Conservation (phyloP, 1,140 invertebrate genomes). For the Agrilus planipennis region DNA sequence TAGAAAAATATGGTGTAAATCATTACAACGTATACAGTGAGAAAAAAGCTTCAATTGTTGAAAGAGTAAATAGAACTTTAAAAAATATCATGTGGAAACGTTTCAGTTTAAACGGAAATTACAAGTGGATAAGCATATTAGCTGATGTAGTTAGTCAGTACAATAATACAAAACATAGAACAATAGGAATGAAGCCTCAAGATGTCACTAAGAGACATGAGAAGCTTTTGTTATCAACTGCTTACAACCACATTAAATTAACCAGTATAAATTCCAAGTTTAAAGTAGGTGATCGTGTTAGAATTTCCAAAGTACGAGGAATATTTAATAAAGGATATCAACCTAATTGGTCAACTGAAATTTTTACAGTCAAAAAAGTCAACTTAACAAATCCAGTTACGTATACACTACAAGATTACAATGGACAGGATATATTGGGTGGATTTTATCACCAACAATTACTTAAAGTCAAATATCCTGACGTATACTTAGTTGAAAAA, state of each 20-base stretch:
- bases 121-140: conserved; percentile 31
- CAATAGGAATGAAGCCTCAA: conserved; percentile 32
- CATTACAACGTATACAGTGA: conserved; percentile 34
- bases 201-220: conserved; percentile 24
- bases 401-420: conserved; percentile 16
- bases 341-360: conserved; percentile 19
- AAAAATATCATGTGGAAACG: conserved; percentile 35
- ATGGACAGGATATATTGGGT: conserved; percentile 14
- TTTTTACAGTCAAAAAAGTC: conserved; percentile 19
- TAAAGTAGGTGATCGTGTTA: conserved; percentile 16
- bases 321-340: conserved; percentile 21
- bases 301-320: conserved; percentile 16
- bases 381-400: conserved; percentile 12
- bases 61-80: conserved; percentile 37
- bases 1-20: conserved; percentile 31
- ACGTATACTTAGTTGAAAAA: conserved; percentile 29
- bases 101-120: conserved; percentile 33
- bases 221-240: conserved; percentile 8
- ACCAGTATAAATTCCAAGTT: conserved; percentile 13
- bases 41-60: conserved; percentile 37
- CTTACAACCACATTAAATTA: conserved; percentile 14
- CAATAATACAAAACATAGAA: conserved; percentile 34
- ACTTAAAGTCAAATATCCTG: conserved; percentile 16
- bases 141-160: conserved; percentile 29
- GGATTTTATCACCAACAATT: conserved; percentile 26